These are phyloP conservation scores for Mythimna albipuncta DNA, from an alignment of 2,888 invertebrate genomes.

Conservation along the genomic window DNA sequence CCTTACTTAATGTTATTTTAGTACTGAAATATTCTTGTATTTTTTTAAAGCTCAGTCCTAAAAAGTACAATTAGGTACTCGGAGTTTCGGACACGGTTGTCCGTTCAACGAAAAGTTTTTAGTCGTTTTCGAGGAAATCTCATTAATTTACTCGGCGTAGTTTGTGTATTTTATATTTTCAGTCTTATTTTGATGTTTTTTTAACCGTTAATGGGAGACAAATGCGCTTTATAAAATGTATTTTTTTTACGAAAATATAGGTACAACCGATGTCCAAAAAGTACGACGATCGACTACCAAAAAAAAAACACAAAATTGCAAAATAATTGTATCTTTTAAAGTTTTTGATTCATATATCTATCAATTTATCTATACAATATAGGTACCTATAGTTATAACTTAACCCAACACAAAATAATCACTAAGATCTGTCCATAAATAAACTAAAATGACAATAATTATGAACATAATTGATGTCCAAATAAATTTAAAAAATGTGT, in stretches of 20 bases:
- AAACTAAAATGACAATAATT: too few species aligned
- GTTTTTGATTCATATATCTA: too few species aligned
- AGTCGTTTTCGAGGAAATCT: slow-evolving; percentile 12
- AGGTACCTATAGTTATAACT: too few species aligned
- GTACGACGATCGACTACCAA: too few species aligned
- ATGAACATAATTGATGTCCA: too few species aligned
- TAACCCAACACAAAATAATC: too few species aligned
- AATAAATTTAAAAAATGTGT: too few species aligned
- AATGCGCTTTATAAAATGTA: not conserved
- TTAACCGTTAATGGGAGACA: not conserved
- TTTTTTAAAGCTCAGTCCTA: slow-evolving; percentile 20
- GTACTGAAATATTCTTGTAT: slow-evolving; percentile 39
- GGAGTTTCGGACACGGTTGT: slow-evolving; percentile 9
- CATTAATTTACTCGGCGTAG: slow-evolving; percentile 20
- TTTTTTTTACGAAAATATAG: not conserved
- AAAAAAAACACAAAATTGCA: too few species aligned
- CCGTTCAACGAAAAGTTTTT: slow-evolving; percentile 19
- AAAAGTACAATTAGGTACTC: slow-evolving; percentile 18
- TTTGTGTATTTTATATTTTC: slow-evolving; percentile 12
- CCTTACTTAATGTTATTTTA: slow-evolving; percentile 51
- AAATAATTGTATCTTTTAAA: too few species aligned
- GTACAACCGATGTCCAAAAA: too few species aligned
- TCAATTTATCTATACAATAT: too few species aligned
- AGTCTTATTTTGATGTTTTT: not conserved
- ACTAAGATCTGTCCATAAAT: too few species aligned